Conservation (phyloP, 2,797 vertebrate genomes). For the Lagocephalus sceleratus region DNA sequence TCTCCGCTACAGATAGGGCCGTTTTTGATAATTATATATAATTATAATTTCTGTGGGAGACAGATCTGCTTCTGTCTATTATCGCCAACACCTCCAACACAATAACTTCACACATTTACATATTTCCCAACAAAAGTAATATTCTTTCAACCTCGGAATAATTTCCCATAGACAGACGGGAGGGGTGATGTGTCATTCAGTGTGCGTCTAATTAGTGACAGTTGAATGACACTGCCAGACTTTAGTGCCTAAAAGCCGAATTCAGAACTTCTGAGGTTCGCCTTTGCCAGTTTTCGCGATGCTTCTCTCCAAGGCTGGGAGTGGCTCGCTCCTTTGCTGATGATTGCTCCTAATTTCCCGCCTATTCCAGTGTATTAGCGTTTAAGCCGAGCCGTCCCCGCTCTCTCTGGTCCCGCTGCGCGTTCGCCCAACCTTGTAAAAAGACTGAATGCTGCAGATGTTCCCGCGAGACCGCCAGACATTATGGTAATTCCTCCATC, state of each 20-base stretch:
- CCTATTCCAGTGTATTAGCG: slow-evolving; percentile 45
- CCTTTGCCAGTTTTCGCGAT: slow-evolving; percentile 26
- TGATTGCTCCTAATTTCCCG: slow-evolving; percentile 54
- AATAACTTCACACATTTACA: slow-evolving; percentile 75
- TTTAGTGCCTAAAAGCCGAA: slow-evolving; percentile 50
- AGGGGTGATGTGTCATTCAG: slow-evolving; percentile 49
- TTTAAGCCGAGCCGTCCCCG: slow-evolving; percentile 53
- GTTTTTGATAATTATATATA: slow-evolving; percentile 76
- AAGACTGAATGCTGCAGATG: no score
- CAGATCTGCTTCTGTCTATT: slow-evolving; percentile 75
- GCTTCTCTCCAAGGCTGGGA: slow-evolving; percentile 32
- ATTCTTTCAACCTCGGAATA: slow-evolving; percentile 68
- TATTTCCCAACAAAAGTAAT: slow-evolving; percentile 75
- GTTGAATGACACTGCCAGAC: slow-evolving; percentile 47
- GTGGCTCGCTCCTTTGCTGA: slow-evolving; percentile 33
- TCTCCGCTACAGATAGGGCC: slow-evolving; percentile 71
- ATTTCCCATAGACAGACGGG: slow-evolving; percentile 53
- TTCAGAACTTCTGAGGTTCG: slow-evolving; percentile 24
- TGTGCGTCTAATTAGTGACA: slow-evolving; percentile 51
- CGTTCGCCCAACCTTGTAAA: slow-evolving; percentile 3
- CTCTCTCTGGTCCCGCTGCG: slow-evolving; percentile 23
- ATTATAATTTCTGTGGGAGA: slow-evolving; percentile 79
- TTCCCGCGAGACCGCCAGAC: background rate
- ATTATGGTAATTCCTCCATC: slow-evolving; percentile 13
- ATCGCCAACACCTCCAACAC: slow-evolving; percentile 74